A percentile compares a stretch with the other conserved stretches of the same genome.
These are phyloP conservation scores for Trilocha varians DNA, from an alignment of 2,888 invertebrate species.

Conservation along the genomic window DNA sequence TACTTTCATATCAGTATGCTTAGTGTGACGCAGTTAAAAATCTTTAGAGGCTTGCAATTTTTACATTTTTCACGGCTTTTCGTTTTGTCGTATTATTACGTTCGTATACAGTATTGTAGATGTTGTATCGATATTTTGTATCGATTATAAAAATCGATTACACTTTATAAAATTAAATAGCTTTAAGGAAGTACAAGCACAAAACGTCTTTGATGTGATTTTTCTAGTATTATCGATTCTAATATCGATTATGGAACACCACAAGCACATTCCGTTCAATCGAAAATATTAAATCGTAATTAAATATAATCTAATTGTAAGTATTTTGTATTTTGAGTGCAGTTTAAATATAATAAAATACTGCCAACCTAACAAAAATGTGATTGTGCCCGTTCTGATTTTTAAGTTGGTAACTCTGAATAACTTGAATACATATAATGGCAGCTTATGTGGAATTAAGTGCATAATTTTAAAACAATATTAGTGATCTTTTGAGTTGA, in stretches of 20 bases:
- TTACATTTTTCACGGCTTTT: conserved; percentile 22
- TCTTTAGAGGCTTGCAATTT: conserved; percentile 32
- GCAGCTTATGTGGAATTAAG: no score
- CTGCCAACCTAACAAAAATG: no score
- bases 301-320: no score
- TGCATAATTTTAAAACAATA: no score
- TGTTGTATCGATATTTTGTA: conserved; percentile 42
- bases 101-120: conserved; percentile 19
- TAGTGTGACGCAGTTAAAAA: conserved; percentile 30
- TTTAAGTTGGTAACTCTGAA: no score
- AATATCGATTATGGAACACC: conserved; percentile 43
- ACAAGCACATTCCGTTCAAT: conserved; percentile 68
- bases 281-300: conserved; percentile 40
- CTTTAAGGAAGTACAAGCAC: conserved; percentile 52
- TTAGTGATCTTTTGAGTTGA: no score
- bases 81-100: conserved; percentile 11
- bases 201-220: conserved; percentile 48
- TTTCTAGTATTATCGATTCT: conserved; percentile 45
- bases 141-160: conserved; percentile 22
- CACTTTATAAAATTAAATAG: conserved; percentile 30
- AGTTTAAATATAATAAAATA: no score
- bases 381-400: no score
- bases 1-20: conserved; percentile 52
- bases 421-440: no score
- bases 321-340: no score